phyloP scores from a whole-genome alignment of 2,113 vertebrate species.

The Siniperca knerii region DNA sequence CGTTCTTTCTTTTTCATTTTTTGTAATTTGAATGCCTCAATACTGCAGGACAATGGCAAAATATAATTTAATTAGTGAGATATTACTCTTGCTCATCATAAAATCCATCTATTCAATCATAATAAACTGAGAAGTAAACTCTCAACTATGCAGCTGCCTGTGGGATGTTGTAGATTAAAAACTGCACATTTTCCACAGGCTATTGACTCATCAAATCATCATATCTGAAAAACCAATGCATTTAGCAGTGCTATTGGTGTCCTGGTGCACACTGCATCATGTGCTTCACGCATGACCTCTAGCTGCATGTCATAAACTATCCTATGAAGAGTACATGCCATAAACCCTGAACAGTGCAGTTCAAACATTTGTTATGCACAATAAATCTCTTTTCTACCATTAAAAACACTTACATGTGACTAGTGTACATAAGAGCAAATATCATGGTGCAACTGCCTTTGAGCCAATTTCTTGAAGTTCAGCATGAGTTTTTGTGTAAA shows the following conservation, averaged over 20 bases:
- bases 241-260: constrained; percentile 1
- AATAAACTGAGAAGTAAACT: not conserved
- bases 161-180: not conserved
- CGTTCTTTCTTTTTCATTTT: not conserved
- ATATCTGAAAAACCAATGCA: not conserved
- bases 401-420: constrained; percentile 27
- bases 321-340: not conserved
- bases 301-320: not conserved
- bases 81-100: not conserved
- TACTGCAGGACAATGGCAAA: not conserved
- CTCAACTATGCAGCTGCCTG: not conserved
- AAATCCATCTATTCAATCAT: not conserved
- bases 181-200: constrained; percentile 27
- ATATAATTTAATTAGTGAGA: not conserved
- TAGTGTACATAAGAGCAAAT: not conserved
- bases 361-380: constrained; percentile 38
- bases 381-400: constrained; percentile 16
- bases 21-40: not conserved
- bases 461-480: not conserved
- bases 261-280: constrained; percentile 10
- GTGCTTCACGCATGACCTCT: constrained; percentile 29
- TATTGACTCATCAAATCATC: constrained; percentile 30
- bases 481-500: not conserved
- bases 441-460: not conserved
- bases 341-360: constrained; percentile 1